Evolutionary conservation across 2,888 invertebrate genomes (phyloP), one percentile per base, ranked within the genome.

Genomic region (Urechis unicinctus): DNA sequence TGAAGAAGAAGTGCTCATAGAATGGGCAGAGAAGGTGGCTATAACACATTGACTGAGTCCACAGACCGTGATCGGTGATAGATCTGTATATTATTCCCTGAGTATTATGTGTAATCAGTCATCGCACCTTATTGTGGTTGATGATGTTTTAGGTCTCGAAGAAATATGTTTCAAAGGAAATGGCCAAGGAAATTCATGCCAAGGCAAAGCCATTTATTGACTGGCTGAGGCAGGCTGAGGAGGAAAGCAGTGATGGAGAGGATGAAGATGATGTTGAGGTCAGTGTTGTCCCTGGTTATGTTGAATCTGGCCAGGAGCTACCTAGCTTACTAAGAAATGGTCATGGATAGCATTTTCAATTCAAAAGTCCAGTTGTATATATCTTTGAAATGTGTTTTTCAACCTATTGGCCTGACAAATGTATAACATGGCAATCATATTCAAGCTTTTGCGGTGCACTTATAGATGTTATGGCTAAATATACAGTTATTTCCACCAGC

Each of bases 201-300:
- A 88, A 89, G 73, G 95, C 94, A 52, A 86, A 87, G 72, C 93
- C 93, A 56, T 94, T 98, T 81, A 85, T 98, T 60, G 91, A 88
- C 72, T 98, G 98, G 98, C 84, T 98, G 68, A 86, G 89, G 61
- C 80, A 82, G 78, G 94, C 97, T 77, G 97, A 97, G 58, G 95
- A 95, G 74, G 95, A 95, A 78, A 92, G 92, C 75, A 70, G 68
- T 36, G 74, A 74, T 17, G 88, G 88, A 62, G 88, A 87, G 26
- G 88, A 86, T n/a, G 85, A 85, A 43, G 86, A 85, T 28, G 85
- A 86, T 55, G 86, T 86, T 57, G 88, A 50, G 29, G 58, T 59
- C n/a, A 53, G 56, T 50, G 58, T 60, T n/a, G n/a, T n/a, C n/a
- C n/a, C n/a, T n/a, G n/a, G n/a, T n/a, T n/a, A n/a, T n/a, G n/a